phyloP scores from a whole-genome alignment of 1,140 invertebrate species.

The Platyscapa corneri region DNA sequence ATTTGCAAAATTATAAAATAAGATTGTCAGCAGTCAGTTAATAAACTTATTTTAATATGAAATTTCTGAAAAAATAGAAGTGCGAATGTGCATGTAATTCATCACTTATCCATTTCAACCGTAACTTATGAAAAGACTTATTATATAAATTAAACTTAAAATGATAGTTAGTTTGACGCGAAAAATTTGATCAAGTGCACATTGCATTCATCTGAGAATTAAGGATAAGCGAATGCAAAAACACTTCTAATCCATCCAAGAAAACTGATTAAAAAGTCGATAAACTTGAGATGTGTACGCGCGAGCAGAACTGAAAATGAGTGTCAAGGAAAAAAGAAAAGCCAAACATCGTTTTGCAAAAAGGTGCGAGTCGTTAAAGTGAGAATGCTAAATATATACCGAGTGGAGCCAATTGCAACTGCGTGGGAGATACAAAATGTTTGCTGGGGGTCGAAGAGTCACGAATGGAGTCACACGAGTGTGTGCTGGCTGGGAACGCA shows the following conservation, averaged over 20 bases:
- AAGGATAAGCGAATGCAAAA: not conserved
- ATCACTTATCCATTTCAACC: too few species aligned
- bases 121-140: too few species aligned
- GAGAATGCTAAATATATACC: not conserved
- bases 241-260: not conserved
- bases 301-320: too few species aligned
- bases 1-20: too few species aligned
- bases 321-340: not conserved
- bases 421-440: slow-evolving; percentile 4
- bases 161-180: too few species aligned
- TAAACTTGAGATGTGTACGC: not conserved
- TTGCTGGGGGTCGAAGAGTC: not conserved
- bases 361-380: slow-evolving; percentile 6
- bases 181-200: too few species aligned
- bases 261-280: not conserved
- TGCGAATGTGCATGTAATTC: too few species aligned
- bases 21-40: too few species aligned
- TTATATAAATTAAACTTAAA: too few species aligned
- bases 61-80: too few species aligned
- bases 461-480: slow-evolving; percentile 5
- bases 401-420: not conserved
- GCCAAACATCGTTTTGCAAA: not conserved
- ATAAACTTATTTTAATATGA: too few species aligned
- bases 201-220: too few species aligned
- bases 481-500: not conserved